Evolutionary conservation across 2,888 invertebrate species (phyloP).

Genomic region (Temnothorax ravouxi): DNA sequence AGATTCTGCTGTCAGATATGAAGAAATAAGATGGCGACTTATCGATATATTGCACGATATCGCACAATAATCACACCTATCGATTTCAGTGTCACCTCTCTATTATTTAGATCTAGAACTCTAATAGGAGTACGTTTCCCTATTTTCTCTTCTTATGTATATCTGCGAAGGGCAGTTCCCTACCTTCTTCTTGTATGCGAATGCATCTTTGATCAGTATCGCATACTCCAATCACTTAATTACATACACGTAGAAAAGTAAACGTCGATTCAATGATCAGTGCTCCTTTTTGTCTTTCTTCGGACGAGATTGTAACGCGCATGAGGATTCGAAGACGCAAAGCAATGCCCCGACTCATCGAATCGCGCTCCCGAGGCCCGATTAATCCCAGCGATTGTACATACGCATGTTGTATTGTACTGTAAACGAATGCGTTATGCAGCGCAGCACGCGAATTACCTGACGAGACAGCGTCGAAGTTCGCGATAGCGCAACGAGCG

Average conservation of each 20-base stretch:
- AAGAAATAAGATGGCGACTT: too few relatives aligned
- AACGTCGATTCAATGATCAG: constrained; percentile 57
- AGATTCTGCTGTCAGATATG: too few relatives aligned
- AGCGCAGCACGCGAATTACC: constrained; percentile 23
- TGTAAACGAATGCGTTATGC: constrained; percentile 12
- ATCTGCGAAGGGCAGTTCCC: background rate
- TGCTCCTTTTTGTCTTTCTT: constrained; percentile 5
- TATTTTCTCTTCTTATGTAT: background rate
- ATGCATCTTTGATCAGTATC: constrained; percentile 13
- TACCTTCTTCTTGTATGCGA: background rate
- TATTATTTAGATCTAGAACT: too few relatives aligned
- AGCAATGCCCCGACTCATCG: background rate
- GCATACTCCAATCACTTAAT: background rate
- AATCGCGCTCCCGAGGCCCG: background rate
- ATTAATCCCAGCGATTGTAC: constrained; percentile 23
- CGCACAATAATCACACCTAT: too few relatives aligned
- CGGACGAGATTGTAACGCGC: background rate
- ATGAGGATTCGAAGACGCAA: constrained; percentile 8
- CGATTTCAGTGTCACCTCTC: too few relatives aligned
- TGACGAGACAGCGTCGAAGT: constrained; percentile 15
- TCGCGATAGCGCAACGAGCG: constrained; percentile 47
- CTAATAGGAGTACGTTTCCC: background rate
- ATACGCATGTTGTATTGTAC: background rate
- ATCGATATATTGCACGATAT: too few relatives aligned
- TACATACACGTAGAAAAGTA: background rate